Evolutionary conservation across 1,140 invertebrate species (phyloP).

Genomic region (Berghia stephanieae): DNA sequence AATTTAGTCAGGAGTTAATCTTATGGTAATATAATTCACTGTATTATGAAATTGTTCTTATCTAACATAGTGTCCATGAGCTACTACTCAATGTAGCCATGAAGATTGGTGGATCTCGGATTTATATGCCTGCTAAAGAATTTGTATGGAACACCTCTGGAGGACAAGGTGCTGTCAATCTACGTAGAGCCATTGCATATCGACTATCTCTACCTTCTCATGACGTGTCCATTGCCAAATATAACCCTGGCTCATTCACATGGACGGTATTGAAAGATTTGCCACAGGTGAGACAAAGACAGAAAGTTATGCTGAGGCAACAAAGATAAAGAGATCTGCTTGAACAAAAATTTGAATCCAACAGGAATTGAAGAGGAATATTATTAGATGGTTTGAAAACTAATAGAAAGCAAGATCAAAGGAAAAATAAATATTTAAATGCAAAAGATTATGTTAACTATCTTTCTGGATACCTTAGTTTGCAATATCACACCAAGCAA

Average conservation of each 20-base stretch:
- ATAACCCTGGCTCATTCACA: conserved; percentile 49
- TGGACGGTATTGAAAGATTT: conserved; percentile 53
- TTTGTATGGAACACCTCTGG: conserved; percentile 54
- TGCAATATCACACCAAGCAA: no score
- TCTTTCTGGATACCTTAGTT: no score
- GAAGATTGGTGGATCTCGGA: conserved; percentile 46
- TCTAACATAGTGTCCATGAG: conserved; percentile 44
- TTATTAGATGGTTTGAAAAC: no score
- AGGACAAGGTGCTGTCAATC: conserved; percentile 39
- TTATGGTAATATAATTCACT: background rate
- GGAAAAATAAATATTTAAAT: no score
- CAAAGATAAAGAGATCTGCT: no score
- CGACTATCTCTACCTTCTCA: conserved; percentile 46
- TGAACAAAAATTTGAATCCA: no score
- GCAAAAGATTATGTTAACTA: no score
- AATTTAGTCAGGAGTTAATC: no score
- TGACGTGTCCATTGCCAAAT: conserved; percentile 55
- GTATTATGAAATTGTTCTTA: background rate
- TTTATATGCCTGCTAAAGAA: conserved; percentile 46
- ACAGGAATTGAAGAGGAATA: no score
- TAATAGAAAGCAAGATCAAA: no score
- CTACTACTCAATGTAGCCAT: conserved; percentile 45
- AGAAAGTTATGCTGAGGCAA: no score
- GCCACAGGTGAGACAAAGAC: conserved; percentile 3
- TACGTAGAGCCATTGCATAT: conserved; percentile 46